Base-by-base conservation (phyloP, 1,140 invertebrate species). In the Reticulitermes speratus region DNA sequence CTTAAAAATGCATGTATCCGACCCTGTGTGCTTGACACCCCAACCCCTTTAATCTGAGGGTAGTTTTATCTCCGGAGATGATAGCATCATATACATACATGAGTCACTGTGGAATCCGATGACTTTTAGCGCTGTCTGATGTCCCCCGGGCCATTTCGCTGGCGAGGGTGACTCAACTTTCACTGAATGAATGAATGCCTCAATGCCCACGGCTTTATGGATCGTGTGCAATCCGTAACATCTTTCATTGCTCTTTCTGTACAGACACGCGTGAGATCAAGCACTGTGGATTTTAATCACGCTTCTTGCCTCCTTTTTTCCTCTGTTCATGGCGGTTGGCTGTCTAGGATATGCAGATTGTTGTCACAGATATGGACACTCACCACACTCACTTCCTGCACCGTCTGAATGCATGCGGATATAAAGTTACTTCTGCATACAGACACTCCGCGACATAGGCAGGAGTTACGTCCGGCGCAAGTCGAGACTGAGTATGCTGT, bases 21-120 rank as follows among this genome's bases (percentile, higher is more conserved):
- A 16, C 52, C 19, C 14, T 55, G 52, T 55, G 52, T 55, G 19
- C 52, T 19, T 9, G 25, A 75, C 65, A 2, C 65, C 65, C 25
- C 65, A 75, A 75, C 25, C 65, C 65, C 65, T 30, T 30, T 30
- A 19, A 30, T 30, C 14, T 75, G n/a, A 25, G 65, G 65, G 65
- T 75, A 16, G 65, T 75, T 75, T 75, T 75, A 75, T 75, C 65
- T 75, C 65, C 65, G 65, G 65, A 75, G 65, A 75, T 75, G 65
- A 75, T 75, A 75, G 65, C n/a, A 75, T 75, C 65, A 30, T 14
- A 30, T 75, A 30, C 65, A 75, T 30, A 75, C 65, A 75, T 75
- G 65, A 75, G 65, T 75, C 65, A 75, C 65, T 75, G 7, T 30
- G 65, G 65, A 75, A 75, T 75, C 65, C n/a, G n/a, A 75, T 30